Base-by-base conservation (phyloP, 2,888 invertebrate genomes). In the Acanthococcus lagerstroemiae region DNA sequence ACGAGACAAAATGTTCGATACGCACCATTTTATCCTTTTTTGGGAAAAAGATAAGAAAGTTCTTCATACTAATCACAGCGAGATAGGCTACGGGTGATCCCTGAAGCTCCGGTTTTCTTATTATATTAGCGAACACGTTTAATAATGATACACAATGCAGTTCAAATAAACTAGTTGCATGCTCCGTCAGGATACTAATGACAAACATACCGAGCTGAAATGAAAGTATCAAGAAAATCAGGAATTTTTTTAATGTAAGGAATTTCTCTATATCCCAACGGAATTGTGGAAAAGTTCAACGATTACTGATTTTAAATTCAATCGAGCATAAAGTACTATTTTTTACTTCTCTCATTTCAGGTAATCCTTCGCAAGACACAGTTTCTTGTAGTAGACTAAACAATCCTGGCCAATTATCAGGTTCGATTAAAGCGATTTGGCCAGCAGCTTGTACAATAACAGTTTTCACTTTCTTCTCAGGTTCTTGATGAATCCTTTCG, bases 391-490 rank as follows among this genome's bases (percentile, higher is more conserved):
- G 21, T 1, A 61, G 30, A 30, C 52, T 3, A 22, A 61, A 61
- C 12, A 61, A 30, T 27, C 37, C 44, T 1, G 61, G 61, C 61
- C 61, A 61, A 27, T 50, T 50, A 22, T 61, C 61, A 21, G 61
- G n/a, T 54, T 61, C 61, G 7, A 27, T 50, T 17, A 61, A 27
- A 17, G 61, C 61, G 4, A 61, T 61, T 17, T 52, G 50, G 2
- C 61, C 61, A 12, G 61, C 61, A 37, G 61, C 30, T 54, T 61
- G 61, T 7, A 61, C 50, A 7, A 61, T 61, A n/a, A 61, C 52
- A 27, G 61, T 61, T 61, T 61, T 61, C 3, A 61, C 61, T 54
- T 61, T 61, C 7, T 54, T 61, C 24, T 61, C 61, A 5, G 61
- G 52, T 37, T 61, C 61, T 21, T 52, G 50, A 15, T 61, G 61